Conservation (phyloP, 1,140 invertebrate genomes). For the Caligus rogercresseyi region DNA sequence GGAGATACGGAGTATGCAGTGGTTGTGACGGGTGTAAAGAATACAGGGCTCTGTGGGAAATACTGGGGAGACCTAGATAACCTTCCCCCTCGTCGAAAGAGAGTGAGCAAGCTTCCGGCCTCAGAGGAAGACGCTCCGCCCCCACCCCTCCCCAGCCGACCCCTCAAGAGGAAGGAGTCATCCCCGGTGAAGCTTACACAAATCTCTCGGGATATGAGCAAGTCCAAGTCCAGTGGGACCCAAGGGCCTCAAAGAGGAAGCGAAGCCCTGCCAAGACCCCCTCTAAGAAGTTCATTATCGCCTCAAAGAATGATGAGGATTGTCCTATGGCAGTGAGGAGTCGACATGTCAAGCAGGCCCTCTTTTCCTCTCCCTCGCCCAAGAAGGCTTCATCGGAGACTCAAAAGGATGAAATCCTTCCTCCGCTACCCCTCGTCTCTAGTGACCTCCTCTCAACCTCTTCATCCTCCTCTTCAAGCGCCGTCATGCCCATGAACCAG, state of each 20-base stretch:
- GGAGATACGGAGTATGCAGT: constrained; percentile 16
- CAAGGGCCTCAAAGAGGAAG: too few species aligned
- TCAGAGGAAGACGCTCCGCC: background rate
- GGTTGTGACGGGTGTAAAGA: constrained; percentile 16
- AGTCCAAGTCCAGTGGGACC: too few species aligned
- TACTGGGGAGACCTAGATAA: constrained; percentile 17
- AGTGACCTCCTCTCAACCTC: background rate
- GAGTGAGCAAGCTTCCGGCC: background rate
- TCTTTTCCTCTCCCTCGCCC: too few species aligned
- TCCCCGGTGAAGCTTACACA: too few species aligned
- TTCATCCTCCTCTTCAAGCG: background rate
- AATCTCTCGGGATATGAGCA: too few species aligned
- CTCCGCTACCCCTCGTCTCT: background rate
- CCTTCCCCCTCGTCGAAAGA: background rate
- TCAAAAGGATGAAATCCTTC: background rate
- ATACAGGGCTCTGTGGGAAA: constrained; percentile 18
- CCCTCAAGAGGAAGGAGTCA: background rate
- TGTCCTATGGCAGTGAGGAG: too few species aligned
- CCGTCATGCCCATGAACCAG: background rate
- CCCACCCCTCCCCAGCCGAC: background rate
- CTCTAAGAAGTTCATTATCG: too few species aligned
- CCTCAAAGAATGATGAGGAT: too few species aligned
- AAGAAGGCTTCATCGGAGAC: background rate
- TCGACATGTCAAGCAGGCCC: too few species aligned
- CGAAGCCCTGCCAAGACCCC: too few species aligned